These are phyloP conservation scores for Zaprionus ornatus DNA, from an alignment of 1,140 invertebrate species.

Conservation along the genomic window DNA sequence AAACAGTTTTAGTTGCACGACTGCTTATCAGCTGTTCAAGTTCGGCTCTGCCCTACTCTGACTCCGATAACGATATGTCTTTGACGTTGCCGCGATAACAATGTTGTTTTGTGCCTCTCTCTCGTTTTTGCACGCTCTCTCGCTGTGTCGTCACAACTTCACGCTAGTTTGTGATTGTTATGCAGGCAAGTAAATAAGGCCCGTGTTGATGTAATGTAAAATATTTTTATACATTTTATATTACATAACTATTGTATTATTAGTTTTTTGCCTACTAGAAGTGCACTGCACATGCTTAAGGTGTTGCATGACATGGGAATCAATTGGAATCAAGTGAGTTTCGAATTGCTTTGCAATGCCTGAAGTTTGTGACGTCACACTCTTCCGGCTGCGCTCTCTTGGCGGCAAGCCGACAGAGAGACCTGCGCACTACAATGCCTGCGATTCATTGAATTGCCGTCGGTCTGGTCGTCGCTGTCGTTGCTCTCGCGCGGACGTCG, in stretches of 20 bases:
- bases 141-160: slow-evolving; percentile 31
- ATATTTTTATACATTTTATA: neutral
- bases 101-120: neutral
- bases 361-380: slow-evolving; percentile 36
- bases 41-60: neutral
- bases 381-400: slow-evolving; percentile 4
- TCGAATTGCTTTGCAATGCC: neutral
- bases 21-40: slow-evolving; percentile 15
- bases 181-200: neutral
- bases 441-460: slow-evolving; percentile 36
- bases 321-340: neutral
- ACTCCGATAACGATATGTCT: slow-evolving; percentile 12
- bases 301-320: neutral
- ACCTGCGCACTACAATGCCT: slow-evolving; percentile 32
- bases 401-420: slow-evolving; percentile 10
- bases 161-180: neutral
- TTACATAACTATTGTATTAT: neutral
- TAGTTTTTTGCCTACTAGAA: neutral
- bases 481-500: slow-evolving; percentile 50
- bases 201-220: neutral
- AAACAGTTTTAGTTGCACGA: slow-evolving; percentile 10
- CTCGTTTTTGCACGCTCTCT: neutral
- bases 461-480: slow-evolving; percentile 45
- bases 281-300: neutral
- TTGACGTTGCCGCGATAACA: slow-evolving; percentile 9